Evolutionary conservation across 2,113 vertebrate species (phyloP).

Genomic region (Pedionomus torquatus): DNA sequence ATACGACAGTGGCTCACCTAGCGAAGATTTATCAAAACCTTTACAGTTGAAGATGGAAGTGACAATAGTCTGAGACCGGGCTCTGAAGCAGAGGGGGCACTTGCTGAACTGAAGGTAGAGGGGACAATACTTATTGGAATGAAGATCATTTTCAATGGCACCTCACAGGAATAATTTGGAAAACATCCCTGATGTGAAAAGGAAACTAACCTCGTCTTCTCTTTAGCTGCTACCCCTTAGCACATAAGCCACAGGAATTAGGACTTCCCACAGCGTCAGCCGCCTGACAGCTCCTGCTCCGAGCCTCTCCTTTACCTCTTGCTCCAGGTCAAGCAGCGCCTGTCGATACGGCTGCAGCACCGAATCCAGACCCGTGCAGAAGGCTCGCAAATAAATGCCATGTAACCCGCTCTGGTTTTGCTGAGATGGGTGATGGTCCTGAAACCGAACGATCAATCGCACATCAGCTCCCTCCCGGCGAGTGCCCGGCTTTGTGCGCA

Average conservation of each 20-base stretch:
- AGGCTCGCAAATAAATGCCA: slow-evolving; percentile 94
- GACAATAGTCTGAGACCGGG: not conserved
- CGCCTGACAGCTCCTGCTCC: not conserved
- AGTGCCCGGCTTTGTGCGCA: not conserved
- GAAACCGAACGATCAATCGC: slow-evolving; percentile 19
- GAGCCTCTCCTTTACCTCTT: slow-evolving; percentile 82
- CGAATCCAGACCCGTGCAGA: slow-evolving; percentile 95
- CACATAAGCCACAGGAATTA: not conserved
- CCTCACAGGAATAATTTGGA: not conserved
- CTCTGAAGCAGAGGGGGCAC: not conserved
- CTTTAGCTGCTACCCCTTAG: not conserved
- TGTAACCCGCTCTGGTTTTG: slow-evolving; percentile 86
- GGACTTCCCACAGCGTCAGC: not conserved
- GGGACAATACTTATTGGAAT: not conserved
- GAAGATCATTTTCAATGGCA: not conserved
- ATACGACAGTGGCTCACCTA: not conserved
- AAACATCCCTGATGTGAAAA: not conserved
- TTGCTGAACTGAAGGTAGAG: not conserved
- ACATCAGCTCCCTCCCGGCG: not conserved
- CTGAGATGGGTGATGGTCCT: slow-evolving; percentile 90
- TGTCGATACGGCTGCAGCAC: slow-evolving; percentile 95
- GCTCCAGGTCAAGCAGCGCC: slow-evolving; percentile 93
- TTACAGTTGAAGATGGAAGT: not conserved
- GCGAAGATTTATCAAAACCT: not conserved
- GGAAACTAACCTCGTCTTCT: not conserved